Percentiles rank a stretch among this genome's conserved stretches.
These are phyloP conservation scores for Apaloderma vittatum DNA, from an alignment of 2,113 vertebrate genomes.

Conservation along the genomic window DNA sequence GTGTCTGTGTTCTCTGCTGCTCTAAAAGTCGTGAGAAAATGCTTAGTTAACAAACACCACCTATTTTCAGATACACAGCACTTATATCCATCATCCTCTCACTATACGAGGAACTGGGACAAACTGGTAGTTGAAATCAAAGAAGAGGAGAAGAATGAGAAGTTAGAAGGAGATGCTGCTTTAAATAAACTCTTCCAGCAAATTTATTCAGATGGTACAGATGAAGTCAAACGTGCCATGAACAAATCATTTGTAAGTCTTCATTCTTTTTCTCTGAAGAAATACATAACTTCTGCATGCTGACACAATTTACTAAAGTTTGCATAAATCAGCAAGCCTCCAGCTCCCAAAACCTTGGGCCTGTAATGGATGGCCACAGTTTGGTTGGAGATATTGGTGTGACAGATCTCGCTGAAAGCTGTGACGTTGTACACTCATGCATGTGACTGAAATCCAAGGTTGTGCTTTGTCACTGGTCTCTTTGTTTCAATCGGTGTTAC, in stretches of 20 bases:
- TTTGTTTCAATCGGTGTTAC: background rate
- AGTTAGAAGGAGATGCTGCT: constrained; percentile 94
- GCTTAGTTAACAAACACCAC: background rate
- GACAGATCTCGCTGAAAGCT: background rate
- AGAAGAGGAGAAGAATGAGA: constrained; percentile 96
- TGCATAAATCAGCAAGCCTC: background rate
- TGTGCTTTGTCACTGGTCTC: background rate
- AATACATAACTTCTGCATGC: background rate
- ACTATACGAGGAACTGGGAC: constrained; percentile 92
- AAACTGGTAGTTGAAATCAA: constrained; percentile 91
- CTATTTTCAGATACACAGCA: constrained; percentile 79
- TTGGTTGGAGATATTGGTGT: background rate
- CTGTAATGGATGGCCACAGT: background rate
- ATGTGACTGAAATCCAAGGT: background rate
- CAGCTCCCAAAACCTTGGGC: background rate
- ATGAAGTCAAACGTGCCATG: constrained; percentile 97
- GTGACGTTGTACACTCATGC: fast-evolving
- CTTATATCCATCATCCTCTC: constrained; percentile 91
- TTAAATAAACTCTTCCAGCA: constrained; percentile 96
- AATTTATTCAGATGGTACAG: constrained; percentile 90
- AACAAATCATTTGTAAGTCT: constrained; percentile 97
- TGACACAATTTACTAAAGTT: background rate
- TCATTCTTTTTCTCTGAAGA: background rate
- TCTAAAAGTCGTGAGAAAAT: background rate
- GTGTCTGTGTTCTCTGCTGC: background rate